phyloP scores from a whole-genome alignment of 2,113 vertebrate species.

The Sigmodon hispidus region DNA sequence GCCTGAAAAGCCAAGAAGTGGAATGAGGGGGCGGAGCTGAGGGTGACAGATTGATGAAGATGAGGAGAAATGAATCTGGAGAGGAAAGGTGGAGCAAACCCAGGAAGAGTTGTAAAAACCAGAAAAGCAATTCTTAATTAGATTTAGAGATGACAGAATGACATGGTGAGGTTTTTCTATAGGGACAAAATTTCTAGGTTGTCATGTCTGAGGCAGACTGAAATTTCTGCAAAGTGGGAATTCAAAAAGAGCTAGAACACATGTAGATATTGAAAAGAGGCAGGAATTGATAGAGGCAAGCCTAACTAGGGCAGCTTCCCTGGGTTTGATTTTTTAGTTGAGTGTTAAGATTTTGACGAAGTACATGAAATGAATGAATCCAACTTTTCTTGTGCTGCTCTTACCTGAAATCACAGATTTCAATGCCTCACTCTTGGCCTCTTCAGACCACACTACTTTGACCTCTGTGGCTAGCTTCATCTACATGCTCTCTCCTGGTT shows the following conservation, averaged over 20 bases:
- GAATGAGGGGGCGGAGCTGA: conserved; percentile 68
- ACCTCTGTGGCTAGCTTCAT: neutral
- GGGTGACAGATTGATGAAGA: conserved; percentile 71
- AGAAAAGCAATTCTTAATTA: conserved; percentile 74
- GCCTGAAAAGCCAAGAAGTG: conserved; percentile 67
- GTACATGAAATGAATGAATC: neutral
- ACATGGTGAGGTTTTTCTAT: conserved; percentile 60
- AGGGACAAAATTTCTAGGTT: conserved; percentile 49
- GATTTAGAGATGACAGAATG: conserved; percentile 69
- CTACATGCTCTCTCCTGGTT: neutral
- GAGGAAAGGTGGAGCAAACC: conserved; percentile 58
- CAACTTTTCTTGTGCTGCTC: neutral
- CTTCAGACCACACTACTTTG: neutral
- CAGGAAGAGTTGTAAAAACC: conserved; percentile 73
- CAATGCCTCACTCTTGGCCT: neutral
- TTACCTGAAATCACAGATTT: neutral
- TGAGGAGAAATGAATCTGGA: conserved; percentile 74
- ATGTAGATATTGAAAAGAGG: neutral
- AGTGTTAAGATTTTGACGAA: conserved; percentile 16
- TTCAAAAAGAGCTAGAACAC: neutral
- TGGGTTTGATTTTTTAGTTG: neutral
- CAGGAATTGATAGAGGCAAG: neutral
- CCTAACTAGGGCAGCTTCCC: neutral
- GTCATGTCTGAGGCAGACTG: conserved; percentile 36
- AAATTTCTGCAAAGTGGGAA: conserved; percentile 57